Base-by-base conservation (phyloP, 92 coral and sea anemone genomes). In the Parazoanthus swiftii region DNA sequence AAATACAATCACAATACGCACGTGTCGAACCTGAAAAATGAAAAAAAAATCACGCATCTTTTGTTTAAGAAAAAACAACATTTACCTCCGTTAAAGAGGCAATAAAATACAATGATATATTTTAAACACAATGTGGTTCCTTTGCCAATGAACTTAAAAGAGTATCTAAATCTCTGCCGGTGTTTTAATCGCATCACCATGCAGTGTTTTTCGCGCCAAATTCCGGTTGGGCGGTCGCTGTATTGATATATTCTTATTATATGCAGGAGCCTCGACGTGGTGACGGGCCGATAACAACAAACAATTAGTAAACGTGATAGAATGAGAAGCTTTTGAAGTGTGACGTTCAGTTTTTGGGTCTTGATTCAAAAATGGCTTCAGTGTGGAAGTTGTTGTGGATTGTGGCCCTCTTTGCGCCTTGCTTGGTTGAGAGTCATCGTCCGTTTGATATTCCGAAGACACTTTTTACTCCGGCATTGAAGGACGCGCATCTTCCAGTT, bases 361-460 rank as follows among this genome's bases (percentile, higher is more conserved):
- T 42, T 36, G 25, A 67, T 59, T 56, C 16, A 21, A 83, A 51
- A 83, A 84, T 84, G 87, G 87, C 87, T 46, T 84, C 74, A 37
- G 1, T 71, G 25, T 48, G 78, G 6, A 70, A 71, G 37, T 18
- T 84, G 68, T 70, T 84, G 67, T 84, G 67, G 63, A 71, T 84
- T 56, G n/a, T 74, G 77, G 65, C 66, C 66, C 67, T 84, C n/a
- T 70, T 44, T 54, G 5, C 72, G 23, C 87, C 87, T 51, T 71
- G 20, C 29, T 70, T 15, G 56, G 87, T 51, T 5, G 70, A 84
- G 29, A 78, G 87, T 25, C 67, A 77, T 20, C 87, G 87, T 46
- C 87, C 87, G 48, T 84, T 84, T 72, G 78, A 84, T 29, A 84
- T 84, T 29, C 79, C 87, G 11, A 84, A 44, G 48, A 84, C 87